Evolutionary conservation across 37 sponge, comb jelly and placozoan genomes (phyloP), one percentile per base, ranked within the genome.

Genomic region (Petrosia ficiformis): DNA sequence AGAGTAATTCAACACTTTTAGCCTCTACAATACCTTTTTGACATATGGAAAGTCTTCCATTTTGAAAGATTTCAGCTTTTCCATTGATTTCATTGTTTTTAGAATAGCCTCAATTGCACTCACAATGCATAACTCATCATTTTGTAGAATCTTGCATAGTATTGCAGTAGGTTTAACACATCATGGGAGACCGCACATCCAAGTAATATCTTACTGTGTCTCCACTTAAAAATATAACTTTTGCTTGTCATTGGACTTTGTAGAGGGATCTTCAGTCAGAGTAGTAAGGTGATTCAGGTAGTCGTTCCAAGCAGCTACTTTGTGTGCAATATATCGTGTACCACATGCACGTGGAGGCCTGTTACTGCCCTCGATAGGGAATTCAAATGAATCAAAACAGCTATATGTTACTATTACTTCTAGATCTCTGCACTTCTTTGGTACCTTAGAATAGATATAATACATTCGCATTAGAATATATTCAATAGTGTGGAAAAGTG

Each of bases 161-260:
- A 66, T 72, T 24, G 77, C 79, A 48, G 24, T 78, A 87, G 77
- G n/a, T 74, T 77, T 16, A 91, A 63, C n/a, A 91, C 22, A 70
- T 86, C 84, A 70, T 82, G 77, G 39, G 87, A 91, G 35, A 87
- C 24, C 28, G 92, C 92, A 85, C 77, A 92, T 5, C 81, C 92
- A 30, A 87, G 37, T 19, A 92, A 39, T 21, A 92, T 61, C 54
- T 80, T 82, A 37, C n/a, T 16, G 24, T 75, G 59, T 59, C 69
- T 24, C 87, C 92, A 86, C 56, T 80, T 44, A 65, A 44, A 61
- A 14, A 84, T 75, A 67, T 87, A 87, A 72, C 68, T 73, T 77
- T 39, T 64, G 78, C 37, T 64, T 85, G 75, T 89, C 92, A 44
- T 32, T 65, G 28, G 84, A 30, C 59, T 79, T 75, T 33, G 73